These are phyloP conservation scores for Sialia sialis DNA, from an alignment of 2,113 vertebrate genomes.

Conservation along the genomic window DNA sequence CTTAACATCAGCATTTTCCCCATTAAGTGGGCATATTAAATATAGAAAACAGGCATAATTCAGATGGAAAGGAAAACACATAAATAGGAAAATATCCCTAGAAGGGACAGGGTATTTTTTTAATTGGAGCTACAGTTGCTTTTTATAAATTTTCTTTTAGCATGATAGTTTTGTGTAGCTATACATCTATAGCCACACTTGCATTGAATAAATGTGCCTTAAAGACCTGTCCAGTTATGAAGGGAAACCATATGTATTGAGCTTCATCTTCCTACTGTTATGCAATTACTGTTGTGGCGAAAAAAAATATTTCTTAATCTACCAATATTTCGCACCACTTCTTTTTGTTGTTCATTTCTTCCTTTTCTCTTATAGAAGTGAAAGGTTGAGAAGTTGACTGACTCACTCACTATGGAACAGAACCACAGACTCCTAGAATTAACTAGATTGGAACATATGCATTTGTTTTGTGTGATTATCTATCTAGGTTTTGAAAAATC, in stretches of 20 bases:
- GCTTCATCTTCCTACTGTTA: background rate
- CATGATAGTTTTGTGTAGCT: background rate
- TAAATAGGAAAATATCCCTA: background rate
- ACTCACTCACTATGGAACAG: fast-evolving
- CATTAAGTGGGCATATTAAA: background rate
- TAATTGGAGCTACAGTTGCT: background rate
- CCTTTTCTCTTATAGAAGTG: background rate
- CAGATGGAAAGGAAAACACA: background rate
- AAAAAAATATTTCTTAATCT: background rate
- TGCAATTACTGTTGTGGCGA: background rate
- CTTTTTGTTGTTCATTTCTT: background rate
- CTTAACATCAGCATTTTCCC: background rate
- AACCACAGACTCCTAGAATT: background rate
- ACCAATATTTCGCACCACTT: background rate
- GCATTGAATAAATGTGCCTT: background rate
- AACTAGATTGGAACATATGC: background rate
- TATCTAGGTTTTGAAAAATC: background rate
- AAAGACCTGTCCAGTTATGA: background rate
- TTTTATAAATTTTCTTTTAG: background rate
- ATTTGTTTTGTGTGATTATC: background rate
- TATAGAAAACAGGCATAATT: background rate
- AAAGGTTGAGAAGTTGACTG: background rate
- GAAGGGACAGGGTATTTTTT: background rate
- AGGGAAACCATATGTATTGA: background rate
- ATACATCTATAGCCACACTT: background rate